Base-by-base conservation (phyloP, 2,797 vertebrate species). In the Phrynocephalus forsythii region DNA sequence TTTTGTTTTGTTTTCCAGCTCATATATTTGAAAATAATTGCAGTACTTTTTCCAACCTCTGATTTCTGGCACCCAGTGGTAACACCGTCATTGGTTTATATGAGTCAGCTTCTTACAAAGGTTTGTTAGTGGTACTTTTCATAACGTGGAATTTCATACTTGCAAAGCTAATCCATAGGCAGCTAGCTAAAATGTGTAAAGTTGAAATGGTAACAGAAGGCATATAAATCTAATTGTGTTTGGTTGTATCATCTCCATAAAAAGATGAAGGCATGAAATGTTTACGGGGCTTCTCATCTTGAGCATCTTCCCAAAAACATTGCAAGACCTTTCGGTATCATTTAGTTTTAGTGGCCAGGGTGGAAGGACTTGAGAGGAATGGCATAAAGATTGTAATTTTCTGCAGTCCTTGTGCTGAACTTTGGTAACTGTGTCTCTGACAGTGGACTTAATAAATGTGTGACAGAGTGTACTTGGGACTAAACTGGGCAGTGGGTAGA, bases 21-120 rank as follows among this genome's bases (percentile, higher is more conserved):
- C 2, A 72, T 99, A 83, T 98, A 98, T 89, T 95, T 99, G 95
- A 99, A 99, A 95, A 96, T 99, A 56, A 92, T 94, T 0, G 97
- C 97, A 2, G 91, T 98, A 30, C 93, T 99, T 84, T 99, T 99
- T 90, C 98, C 99, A 1, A 97, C 98, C 20, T 99, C 99, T 1
- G 99, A 99, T 94, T 98, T 98, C 95, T 94, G 98, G 95, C 99
- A 99, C 86, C 97, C 98, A 0, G 98, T 99, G 24, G 97, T 97
- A n/a, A 99, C 98, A 10, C 99, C 99, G 1, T 97, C 98, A 0
- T 95, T 99, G 90, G 90, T 98, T 6, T 98, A 98, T 93, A 97
- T 99, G 96, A 98, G 98, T 94, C 98, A 98, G 94, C 92, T 97
- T 2, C 98, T 99, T 87, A 98, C 97, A 0, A 98, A 98, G 98